phyloP scores from a whole-genome alignment of 2,888 invertebrate genomes.

The Oegoconia quadripuncta region DNA sequence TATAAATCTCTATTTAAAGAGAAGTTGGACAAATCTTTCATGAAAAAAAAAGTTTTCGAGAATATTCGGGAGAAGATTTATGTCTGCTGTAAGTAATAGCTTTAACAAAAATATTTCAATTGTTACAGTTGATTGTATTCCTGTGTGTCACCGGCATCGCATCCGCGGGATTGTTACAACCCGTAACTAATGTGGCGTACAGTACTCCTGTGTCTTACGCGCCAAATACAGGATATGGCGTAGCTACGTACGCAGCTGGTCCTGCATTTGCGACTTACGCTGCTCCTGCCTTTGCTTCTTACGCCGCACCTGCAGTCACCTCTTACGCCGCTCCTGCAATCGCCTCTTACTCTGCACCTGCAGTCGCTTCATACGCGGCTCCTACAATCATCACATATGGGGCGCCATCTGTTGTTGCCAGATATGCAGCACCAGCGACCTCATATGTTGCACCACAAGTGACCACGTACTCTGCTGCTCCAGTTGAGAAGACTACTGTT shows the following conservation, averaged over 20 bases:
- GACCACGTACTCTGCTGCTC: conserved; percentile 12
- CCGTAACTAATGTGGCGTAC: conserved; percentile 62
- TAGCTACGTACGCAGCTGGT: conserved; percentile 38
- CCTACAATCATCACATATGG: conserved; percentile 17
- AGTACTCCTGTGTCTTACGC: conserved; percentile 58
- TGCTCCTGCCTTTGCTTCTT: conserved; percentile 33
- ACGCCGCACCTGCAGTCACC: conserved; percentile 28
- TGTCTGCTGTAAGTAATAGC: too few species aligned
- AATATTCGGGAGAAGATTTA: too few species aligned
- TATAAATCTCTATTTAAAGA: too few species aligned
- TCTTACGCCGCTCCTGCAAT: conserved; percentile 17
- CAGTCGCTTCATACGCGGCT: conserved; percentile 9
- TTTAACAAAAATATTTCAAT: background rate
- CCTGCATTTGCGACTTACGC: conserved; percentile 32
- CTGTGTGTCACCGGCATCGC: conserved; percentile 79
- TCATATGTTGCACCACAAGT: conserved; percentile 44
- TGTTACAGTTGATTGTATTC: conserved; percentile 52
- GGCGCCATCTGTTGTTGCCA: conserved; percentile 36
- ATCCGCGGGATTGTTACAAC: conserved; percentile 78
- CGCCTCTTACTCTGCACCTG: conserved; percentile 14
- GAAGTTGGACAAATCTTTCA: too few species aligned
- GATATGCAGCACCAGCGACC: conserved; percentile 54
- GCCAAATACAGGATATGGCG: conserved; percentile 21
- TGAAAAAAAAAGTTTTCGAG: too few species aligned
- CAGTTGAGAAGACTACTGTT: conserved; percentile 25